Percentiles rank a stretch among this genome's conserved stretches.
phyloP scores from a whole-genome alignment of 2,113 vertebrate genomes.

The Bungarus multicinctus region DNA sequence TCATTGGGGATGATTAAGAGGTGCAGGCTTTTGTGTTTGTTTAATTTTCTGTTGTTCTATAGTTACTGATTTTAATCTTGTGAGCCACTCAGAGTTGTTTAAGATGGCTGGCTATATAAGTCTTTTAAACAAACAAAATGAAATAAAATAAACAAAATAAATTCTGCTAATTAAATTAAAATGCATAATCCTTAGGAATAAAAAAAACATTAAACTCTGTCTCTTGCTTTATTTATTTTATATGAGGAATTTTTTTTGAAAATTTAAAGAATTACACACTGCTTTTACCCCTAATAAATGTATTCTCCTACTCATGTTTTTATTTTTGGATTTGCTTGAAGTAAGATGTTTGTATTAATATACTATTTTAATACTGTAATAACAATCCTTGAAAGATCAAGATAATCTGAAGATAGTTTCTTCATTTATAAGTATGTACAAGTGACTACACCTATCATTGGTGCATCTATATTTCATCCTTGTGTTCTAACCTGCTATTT shows the following conservation, averaged over 20 bases:
- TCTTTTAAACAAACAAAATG: not conserved
- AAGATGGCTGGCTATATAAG: not conserved
- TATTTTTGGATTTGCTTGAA: constrained; percentile 25
- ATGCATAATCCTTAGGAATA: not conserved
- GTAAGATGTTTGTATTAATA: constrained; percentile 46
- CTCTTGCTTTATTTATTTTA: not conserved
- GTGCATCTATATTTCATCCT: not conserved
- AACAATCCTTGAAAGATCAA: not conserved
- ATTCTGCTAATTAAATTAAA: not conserved
- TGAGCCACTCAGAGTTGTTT: not conserved
- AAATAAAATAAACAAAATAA: not conserved
- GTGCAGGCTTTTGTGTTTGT: not conserved
- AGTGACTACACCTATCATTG: not conserved
- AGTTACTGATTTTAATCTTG: not conserved
- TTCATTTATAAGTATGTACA: not conserved
- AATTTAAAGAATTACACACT: not conserved
- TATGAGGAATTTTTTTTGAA: not conserved
- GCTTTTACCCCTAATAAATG: not conserved
- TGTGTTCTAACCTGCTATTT: not conserved
- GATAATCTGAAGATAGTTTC: not conserved
- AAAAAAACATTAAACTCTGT: not conserved
- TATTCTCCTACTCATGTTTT: not conserved
- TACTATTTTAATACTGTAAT: not conserved
- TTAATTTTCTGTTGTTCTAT: not conserved
- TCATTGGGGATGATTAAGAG: not conserved